Conservation (phyloP, 2,797 vertebrate species). For the Prunella strophiata region DNA sequence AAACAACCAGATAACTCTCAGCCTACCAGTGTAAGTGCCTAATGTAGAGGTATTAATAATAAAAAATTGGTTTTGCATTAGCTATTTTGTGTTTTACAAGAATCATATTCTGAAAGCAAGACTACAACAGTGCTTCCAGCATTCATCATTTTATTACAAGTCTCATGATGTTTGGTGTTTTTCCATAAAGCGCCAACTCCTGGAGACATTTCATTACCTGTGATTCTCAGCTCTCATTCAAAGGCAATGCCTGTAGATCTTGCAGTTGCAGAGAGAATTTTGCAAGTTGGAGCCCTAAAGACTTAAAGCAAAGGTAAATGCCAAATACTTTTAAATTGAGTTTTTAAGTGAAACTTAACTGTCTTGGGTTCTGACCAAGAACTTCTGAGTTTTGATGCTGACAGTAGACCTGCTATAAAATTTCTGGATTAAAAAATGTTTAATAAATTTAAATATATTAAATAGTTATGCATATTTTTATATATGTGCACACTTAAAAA, state of each 20-base stretch:
- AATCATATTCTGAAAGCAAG: not conserved
- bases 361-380: not conserved
- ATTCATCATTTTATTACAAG: not conserved
- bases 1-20: not conserved
- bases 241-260: not conserved
- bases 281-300: not conserved
- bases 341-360: not conserved
- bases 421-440: not conserved
- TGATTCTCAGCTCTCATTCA: slow-evolving; percentile 22
- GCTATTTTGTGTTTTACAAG: not conserved
- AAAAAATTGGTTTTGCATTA: not conserved
- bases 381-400: not conserved
- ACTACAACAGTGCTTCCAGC: not conserved
- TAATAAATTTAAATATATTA: not conserved
- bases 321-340: not conserved
- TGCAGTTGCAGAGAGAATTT: not conserved
- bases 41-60: not conserved
- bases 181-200: not conserved
- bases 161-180: not conserved
- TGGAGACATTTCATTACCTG: not conserved
- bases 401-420: not conserved
- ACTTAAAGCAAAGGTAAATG: not conserved
- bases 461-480: fast-evolving
- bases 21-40: not conserved
- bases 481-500: not conserved